Conservation (phyloP, 2,113 vertebrate species). For the Hippocampus barbouri region DNA sequence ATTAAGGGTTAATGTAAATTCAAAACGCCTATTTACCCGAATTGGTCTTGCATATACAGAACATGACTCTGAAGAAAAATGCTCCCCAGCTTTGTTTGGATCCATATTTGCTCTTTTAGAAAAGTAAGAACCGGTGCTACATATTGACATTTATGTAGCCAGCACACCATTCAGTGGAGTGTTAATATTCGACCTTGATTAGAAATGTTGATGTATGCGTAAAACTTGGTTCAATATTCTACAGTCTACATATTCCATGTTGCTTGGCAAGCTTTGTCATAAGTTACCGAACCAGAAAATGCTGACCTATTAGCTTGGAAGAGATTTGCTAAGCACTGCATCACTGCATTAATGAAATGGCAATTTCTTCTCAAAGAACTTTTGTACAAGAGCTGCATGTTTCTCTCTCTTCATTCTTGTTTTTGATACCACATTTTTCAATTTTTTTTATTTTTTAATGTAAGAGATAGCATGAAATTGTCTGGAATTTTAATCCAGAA, state of each 20-base stretch:
- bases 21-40: constrained; percentile 63
- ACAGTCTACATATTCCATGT: background rate
- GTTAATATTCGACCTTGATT: constrained; percentile 26
- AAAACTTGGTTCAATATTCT: background rate
- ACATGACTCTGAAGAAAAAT: constrained; percentile 18
- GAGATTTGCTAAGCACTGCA: too few species aligned
- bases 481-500: too few species aligned
- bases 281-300: background rate
- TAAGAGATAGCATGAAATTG: too few species aligned
- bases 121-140: background rate
- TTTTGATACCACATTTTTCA: too few species aligned
- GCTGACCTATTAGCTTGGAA: too few species aligned
- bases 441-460: too few species aligned
- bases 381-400: too few species aligned
- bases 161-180: constrained; percentile 31
- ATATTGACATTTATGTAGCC: constrained; percentile 3
- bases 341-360: too few species aligned
- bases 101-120: constrained; percentile 11
- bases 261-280: background rate
- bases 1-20: constrained; percentile 68
- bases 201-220: background rate
- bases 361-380: too few species aligned
- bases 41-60: constrained; percentile 42
- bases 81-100: constrained; percentile 8
- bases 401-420: too few species aligned